Conservation (phyloP, 1,140 invertebrate genomes). For the Macrobrachium nipponense region DNA sequence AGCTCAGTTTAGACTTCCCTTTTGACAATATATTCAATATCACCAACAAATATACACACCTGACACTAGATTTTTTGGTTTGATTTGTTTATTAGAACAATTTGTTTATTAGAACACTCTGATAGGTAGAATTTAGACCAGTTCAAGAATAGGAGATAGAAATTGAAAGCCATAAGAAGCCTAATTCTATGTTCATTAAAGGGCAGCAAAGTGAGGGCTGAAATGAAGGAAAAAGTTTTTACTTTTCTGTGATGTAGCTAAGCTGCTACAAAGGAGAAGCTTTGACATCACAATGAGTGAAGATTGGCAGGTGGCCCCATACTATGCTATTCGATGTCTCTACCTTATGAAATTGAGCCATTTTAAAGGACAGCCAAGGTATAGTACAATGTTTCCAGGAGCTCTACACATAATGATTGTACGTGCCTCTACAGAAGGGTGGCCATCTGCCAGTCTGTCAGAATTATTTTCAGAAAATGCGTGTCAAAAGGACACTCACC, state of each 20-base stretch:
- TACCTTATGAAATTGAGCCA: slow-evolving; percentile 61
- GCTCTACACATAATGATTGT: slow-evolving; percentile 56
- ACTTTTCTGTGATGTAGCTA: background rate
- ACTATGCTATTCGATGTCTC: slow-evolving; percentile 55
- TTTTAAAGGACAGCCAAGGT: slow-evolving; percentile 48
- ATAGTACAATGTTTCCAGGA: slow-evolving; percentile 30
- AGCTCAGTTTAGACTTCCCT: too few species aligned
- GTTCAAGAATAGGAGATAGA: too few species aligned
- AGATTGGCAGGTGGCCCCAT: slow-evolving; percentile 42
- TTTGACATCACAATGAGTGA: slow-evolving; percentile 21
- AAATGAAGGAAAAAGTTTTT: slow-evolving; percentile 19
- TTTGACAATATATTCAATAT: too few species aligned
- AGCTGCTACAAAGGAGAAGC: slow-evolving; percentile 1
- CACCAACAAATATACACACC: too few species aligned
- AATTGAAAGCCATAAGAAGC: too few species aligned
- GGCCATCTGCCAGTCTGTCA: slow-evolving; percentile 49
- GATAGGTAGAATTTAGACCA: too few species aligned
- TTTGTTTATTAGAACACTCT: too few species aligned
- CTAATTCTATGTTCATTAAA: too few species aligned
- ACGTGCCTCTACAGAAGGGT: slow-evolving; percentile 53
- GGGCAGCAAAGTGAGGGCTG: slow-evolving; percentile 9
- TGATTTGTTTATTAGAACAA: too few species aligned
- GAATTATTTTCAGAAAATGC: slow-evolving; percentile 40
- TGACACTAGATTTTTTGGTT: too few species aligned
- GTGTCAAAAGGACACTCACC: slow-evolving; percentile 50